Evolutionary conservation across 1,140 invertebrate species (phyloP), one percentile per base, ranked within the genome.

Genomic region (Drosophila nigrodunni): DNA sequence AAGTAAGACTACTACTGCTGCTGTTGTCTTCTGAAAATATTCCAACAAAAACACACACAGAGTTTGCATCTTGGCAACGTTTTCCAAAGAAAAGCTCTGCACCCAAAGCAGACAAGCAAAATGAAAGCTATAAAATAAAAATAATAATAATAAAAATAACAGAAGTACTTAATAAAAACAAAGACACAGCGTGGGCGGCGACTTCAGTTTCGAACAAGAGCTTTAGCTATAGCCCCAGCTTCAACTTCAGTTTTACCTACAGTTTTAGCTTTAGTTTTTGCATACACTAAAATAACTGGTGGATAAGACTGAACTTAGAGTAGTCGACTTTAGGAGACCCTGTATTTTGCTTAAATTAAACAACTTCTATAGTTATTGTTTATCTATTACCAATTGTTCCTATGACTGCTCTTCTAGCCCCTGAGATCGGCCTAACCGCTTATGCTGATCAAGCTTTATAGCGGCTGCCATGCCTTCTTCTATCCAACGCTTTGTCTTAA

Each of bases 91-190:
- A 13, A 35, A 2, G 34, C 21, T 7, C 34, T 41, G 49, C 7
- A 34, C 8, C 47, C 39, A 6, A 6, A 61, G 18, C 25, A 55
- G 10, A 13, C 21, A 41, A 41, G 8, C 9, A 25, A 47, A 46
- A 62, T 52, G 62, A 60, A 11, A 55, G 69, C 54, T 76, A 80
- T 67, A 62, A 62, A 79, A 82, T 78, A 82, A 76, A 64, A 68
- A 43, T 37, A 44, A 41, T 10, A 44, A 37, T 13, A 55, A 50
- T 49, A 64, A 41, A 47, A 49, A 55, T 57, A 54, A 43, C 18
- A 82, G 77, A 80, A 83, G 83, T 83, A 77, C 83, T 87, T 80
- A 88, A 88, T 88, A 78, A 83, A 30, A 88, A 88, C 80, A 87
- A 87, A 88, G 85, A 78, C 80, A 82, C 58, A 47, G 44, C 44